Conservation (phyloP, 2,888 invertebrate genomes). For the Leucoptera coffeella region DNA sequence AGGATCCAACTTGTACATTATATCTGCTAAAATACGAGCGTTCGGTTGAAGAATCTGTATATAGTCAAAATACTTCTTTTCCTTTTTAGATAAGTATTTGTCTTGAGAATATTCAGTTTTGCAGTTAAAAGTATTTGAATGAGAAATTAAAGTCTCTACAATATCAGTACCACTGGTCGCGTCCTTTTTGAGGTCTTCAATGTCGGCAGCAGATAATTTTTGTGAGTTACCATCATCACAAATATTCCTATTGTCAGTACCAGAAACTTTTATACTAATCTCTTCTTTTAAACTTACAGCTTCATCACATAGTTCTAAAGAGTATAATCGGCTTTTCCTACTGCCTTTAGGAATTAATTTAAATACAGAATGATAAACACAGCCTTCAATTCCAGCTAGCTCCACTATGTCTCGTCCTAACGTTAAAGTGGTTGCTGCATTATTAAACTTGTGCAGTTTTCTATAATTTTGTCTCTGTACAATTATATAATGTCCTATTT, state of each 20-base stretch:
- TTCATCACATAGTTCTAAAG: conserved; percentile 44
- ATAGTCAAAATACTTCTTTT: conserved; percentile 85
- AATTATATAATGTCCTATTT: conserved; percentile 66
- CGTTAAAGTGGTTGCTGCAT: conserved; percentile 54
- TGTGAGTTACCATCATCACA: conserved; percentile 76
- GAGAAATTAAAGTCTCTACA: conserved; percentile 79
- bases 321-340: conserved; percentile 51
- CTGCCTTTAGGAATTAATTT: conserved; percentile 61
- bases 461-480: conserved; percentile 73
- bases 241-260: conserved; percentile 80
- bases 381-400: conserved; percentile 59
- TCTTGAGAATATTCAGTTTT: conserved; percentile 92
- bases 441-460: conserved; percentile 69
- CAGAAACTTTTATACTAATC: conserved; percentile 61
- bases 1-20: conserved; percentile 76
- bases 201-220: conserved; percentile 75
- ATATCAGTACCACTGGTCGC: conserved; percentile 77
- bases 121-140: conserved; percentile 82
- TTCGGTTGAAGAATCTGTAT: conserved; percentile 75
- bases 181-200: conserved; percentile 69
- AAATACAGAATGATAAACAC: conserved; percentile 68
- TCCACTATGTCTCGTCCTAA: conserved; percentile 67
- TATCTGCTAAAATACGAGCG: conserved; percentile 74
- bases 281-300: conserved; percentile 47
- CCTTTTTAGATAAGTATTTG: conserved; percentile 93